phyloP scores from a whole-genome alignment of 2,113 vertebrate species.

The Cyrtonyx montezumae region DNA sequence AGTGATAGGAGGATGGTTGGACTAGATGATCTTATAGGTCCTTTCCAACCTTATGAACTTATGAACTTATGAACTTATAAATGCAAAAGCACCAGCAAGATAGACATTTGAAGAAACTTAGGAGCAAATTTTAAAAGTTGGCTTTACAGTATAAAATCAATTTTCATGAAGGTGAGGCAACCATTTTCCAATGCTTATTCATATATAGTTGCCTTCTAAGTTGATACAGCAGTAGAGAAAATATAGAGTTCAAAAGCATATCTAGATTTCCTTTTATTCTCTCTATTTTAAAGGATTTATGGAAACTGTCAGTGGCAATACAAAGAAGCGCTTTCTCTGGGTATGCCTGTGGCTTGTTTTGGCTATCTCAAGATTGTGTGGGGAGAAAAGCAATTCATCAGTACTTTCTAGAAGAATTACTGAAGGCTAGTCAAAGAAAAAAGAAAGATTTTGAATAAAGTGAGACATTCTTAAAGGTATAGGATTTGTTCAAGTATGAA shows the following conservation, averaged over 20 bases:
- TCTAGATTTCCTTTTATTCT: not conserved
- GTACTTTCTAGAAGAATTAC: conserved; percentile 5
- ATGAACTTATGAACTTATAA: no score
- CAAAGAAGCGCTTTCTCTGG: conserved; percentile 13
- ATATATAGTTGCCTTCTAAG: not conserved
- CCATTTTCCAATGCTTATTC: conserved; percentile 24
- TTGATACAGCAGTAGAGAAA: not conserved
- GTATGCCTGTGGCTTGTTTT: not conserved
- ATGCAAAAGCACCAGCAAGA: not conserved
- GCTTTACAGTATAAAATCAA: not conserved
- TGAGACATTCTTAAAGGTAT: conserved; percentile 38
- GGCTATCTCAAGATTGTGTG: not conserved
- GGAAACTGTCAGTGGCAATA: not conserved
- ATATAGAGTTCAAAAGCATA: not conserved
- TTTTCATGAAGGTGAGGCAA: conserved; percentile 1
- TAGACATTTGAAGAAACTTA: not conserved
- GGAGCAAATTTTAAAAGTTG: not conserved
- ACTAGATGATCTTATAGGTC: no score
- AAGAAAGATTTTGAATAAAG: conserved; percentile 40
- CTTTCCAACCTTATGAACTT: no score
- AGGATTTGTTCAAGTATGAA: conserved; percentile 50
- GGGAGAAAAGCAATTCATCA: conserved; percentile 15
- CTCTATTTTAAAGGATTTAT: conserved; percentile 21
- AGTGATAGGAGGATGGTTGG: no score
- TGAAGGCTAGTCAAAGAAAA: conserved; percentile 32